phyloP scores from a whole-genome alignment of 2,888 invertebrate genomes.

The Achlya flavicornis region DNA sequence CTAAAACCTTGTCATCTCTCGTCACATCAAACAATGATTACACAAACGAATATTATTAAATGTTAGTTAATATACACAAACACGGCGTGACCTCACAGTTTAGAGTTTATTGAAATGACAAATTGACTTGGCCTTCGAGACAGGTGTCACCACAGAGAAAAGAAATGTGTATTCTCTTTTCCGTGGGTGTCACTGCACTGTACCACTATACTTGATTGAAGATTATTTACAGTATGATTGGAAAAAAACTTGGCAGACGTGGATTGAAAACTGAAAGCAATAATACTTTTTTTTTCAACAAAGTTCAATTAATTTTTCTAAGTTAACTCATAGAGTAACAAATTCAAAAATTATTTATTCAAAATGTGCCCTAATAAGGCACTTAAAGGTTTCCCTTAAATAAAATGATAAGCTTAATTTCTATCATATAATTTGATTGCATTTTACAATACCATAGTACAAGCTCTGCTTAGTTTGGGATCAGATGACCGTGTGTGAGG shows the following conservation, averaged over 20 bases:
- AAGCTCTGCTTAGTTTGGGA: too few relatives aligned
- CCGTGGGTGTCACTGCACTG: slow-evolving; percentile 3
- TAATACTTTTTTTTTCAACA: background rate
- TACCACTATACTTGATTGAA: background rate
- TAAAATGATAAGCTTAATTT: too few relatives aligned
- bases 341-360: too few relatives aligned
- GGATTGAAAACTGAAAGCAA: background rate
- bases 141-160: too few relatives aligned
- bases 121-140: background rate
- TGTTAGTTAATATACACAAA: slow-evolving; percentile 7
- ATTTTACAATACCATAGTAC: too few relatives aligned
- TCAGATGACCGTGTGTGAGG: too few relatives aligned
- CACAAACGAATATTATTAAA: background rate
- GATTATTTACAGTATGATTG: background rate
- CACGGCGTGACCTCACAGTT: background rate
- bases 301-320: too few relatives aligned
- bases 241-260: background rate
- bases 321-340: too few relatives aligned
- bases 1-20: background rate
- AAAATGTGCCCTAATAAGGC: too few relatives aligned
- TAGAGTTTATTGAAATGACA: slow-evolving; percentile 6
- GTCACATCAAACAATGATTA: slow-evolving; percentile 4
- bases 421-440: too few relatives aligned
- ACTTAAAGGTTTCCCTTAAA: too few relatives aligned
- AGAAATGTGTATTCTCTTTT: too few relatives aligned